These are phyloP conservation scores for Hassar affinis DNA, from an alignment of 2,113 vertebrate species.

Conservation along the genomic window DNA sequence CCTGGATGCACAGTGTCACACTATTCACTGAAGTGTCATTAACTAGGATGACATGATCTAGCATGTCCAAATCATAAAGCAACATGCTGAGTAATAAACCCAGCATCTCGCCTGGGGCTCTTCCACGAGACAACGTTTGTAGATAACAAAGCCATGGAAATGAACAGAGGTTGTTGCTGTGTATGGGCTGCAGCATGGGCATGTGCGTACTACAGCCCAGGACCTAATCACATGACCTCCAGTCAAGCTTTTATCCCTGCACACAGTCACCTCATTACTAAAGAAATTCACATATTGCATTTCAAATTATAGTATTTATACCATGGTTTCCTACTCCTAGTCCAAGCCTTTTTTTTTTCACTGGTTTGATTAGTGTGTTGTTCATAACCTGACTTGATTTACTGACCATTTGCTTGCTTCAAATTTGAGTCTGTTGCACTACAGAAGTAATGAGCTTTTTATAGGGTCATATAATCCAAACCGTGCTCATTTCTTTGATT, in stretches of 20 bases:
- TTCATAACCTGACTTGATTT: neutral
- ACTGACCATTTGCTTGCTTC: neutral
- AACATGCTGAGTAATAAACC: constrained; percentile 15
- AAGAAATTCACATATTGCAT: neutral
- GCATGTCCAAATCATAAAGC: neutral
- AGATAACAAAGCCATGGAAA: neutral
- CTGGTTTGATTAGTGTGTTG: neutral
- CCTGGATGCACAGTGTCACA: neutral
- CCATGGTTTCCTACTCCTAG: too few relatives aligned
- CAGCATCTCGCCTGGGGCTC: neutral
- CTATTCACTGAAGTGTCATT: neutral
- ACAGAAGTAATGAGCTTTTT: neutral
- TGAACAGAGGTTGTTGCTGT: neutral
- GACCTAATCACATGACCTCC: neutral
- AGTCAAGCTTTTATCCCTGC: neutral
- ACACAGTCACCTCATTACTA: neutral
- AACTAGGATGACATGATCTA: constrained; percentile 1
- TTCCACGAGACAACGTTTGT: neutral
- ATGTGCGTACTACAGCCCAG: neutral
- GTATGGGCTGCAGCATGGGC: neutral
- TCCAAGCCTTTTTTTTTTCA: neutral
- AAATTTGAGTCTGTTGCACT: neutral
- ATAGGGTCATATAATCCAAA: neutral
- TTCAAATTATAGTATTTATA: too few relatives aligned
- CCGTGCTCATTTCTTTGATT: neutral